Percentiles rank a stretch among this genome's conserved stretches.
Evolutionary conservation across 1,140 invertebrate genomes (phyloP).

Genomic region (Drosophila ananassae): DNA sequence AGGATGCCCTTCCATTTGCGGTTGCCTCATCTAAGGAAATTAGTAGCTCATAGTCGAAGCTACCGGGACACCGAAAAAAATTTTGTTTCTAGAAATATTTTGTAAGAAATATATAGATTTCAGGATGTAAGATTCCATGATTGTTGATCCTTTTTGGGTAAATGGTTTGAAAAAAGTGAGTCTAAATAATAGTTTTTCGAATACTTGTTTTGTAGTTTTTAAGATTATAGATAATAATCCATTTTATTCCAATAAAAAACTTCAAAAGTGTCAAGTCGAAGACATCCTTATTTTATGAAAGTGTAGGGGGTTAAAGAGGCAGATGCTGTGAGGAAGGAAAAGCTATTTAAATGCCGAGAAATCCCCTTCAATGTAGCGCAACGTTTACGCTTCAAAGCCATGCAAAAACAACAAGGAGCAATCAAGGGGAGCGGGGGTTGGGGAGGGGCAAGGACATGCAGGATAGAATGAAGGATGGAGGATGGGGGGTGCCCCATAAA

Average conservation of each 20-base stretch:
- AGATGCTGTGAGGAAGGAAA: constrained; percentile 16
- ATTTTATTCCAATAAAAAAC: no score
- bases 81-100: neutral
- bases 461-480: neutral
- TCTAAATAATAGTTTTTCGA: no score
- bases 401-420: constrained; percentile 42
- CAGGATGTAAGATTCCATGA: no score
- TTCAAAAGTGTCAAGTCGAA: neutral
- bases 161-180: no score
- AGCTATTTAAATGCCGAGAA: constrained; percentile 62
- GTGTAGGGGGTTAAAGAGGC: neutral
- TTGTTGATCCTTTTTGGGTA: no score
- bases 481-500: constrained; percentile 54
- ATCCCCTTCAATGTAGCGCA: constrained; percentile 65
- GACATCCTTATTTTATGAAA: neutral
- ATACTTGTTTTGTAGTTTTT: no score
- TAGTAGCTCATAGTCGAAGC: constrained; percentile 45
- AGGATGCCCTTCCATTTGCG: constrained; percentile 46
- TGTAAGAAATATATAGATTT: no score
- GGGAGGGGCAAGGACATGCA: neutral
- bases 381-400: constrained; percentile 49
- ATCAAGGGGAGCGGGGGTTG: constrained; percentile 5
- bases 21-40: constrained; percentile 40
- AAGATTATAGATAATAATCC: no score
- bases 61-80: constrained; percentile 1